These are phyloP conservation scores for Lathronympha strigana DNA, from an alignment of 2,888 invertebrate genomes.

Conservation along the genomic window DNA sequence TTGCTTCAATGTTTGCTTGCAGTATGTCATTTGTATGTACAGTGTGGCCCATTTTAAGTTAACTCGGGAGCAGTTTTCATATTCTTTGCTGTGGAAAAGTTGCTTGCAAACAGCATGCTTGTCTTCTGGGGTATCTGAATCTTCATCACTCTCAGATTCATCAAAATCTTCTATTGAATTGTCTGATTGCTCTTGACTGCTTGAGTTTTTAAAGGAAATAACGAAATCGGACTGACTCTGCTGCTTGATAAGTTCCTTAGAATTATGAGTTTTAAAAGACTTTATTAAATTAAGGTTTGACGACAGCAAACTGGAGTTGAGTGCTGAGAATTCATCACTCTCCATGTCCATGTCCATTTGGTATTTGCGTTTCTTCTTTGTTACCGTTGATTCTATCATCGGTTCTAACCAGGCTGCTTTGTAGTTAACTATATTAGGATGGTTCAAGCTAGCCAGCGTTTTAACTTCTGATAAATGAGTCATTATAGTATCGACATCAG, in stretches of 20 bases:
- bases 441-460: constrained; percentile 90
- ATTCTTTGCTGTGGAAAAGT: constrained; percentile 60
- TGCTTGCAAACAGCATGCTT: constrained; percentile 72
- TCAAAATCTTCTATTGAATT: constrained; percentile 42
- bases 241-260: constrained; percentile 68
- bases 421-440: constrained; percentile 92
- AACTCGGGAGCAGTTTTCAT: constrained; percentile 73
- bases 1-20: constrained; percentile 89
- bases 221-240: constrained; percentile 72
- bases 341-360: constrained; percentile 74
- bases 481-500: constrained; percentile 86
- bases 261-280: constrained; percentile 79
- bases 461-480: constrained; percentile 90
- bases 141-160: constrained; percentile 66
- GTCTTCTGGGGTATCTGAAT: constrained; percentile 52
- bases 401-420: constrained; percentile 93
- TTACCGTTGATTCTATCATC: constrained; percentile 77
- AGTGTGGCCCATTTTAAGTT: constrained; percentile 87
- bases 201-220: constrained; percentile 73
- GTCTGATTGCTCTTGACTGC: constrained; percentile 48
- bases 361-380: constrained; percentile 63
- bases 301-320: constrained; percentile 60
- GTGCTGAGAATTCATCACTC: constrained; percentile 62
- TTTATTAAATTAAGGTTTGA: constrained; percentile 72
- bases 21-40: constrained; percentile 93